phyloP scores from a whole-genome alignment of 2,113 vertebrate species.

The Symphodus melops region DNA sequence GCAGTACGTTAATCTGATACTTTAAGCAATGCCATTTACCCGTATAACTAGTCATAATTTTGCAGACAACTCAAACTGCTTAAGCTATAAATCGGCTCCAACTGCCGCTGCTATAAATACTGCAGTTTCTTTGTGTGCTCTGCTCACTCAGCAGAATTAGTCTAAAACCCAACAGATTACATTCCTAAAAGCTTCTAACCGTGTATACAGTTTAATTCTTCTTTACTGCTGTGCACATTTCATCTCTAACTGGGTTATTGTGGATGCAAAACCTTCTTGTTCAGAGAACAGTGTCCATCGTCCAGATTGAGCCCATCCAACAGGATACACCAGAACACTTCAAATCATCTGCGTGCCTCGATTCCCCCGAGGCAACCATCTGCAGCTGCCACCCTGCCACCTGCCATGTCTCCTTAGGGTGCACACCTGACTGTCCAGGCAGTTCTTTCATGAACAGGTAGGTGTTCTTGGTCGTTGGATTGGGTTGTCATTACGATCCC shows the following conservation, averaged over 20 bases:
- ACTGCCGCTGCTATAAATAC: background rate
- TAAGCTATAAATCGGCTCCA: background rate
- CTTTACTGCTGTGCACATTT: background rate
- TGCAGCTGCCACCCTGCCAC: slow-evolving; percentile 18
- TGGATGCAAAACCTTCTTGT: slow-evolving; percentile 5
- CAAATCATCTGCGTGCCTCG: background rate
- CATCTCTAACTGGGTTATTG: background rate
- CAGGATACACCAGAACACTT: slow-evolving; percentile 43
- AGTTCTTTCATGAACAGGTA: background rate
- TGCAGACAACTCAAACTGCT: background rate
- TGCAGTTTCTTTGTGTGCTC: background rate
- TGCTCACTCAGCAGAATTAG: background rate
- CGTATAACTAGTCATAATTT: too few species aligned
- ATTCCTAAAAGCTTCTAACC: background rate
- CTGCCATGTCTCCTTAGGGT: slow-evolving; percentile 11
- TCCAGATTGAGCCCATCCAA: slow-evolving; percentile 18
- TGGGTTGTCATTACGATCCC: too few species aligned
- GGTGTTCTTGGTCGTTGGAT: too few species aligned
- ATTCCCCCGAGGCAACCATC: slow-evolving; percentile 36
- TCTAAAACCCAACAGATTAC: background rate
- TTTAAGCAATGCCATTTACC: too few species aligned
- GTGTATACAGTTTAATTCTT: background rate
- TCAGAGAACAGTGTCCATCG: slow-evolving; percentile 2
- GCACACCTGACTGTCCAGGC: background rate
- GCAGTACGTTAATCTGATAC: too few species aligned